Evolutionary conservation across 2,888 invertebrate species (phyloP), one percentile per base, ranked within the genome.

Genomic region (Lepidocyrtinus sp.): DNA sequence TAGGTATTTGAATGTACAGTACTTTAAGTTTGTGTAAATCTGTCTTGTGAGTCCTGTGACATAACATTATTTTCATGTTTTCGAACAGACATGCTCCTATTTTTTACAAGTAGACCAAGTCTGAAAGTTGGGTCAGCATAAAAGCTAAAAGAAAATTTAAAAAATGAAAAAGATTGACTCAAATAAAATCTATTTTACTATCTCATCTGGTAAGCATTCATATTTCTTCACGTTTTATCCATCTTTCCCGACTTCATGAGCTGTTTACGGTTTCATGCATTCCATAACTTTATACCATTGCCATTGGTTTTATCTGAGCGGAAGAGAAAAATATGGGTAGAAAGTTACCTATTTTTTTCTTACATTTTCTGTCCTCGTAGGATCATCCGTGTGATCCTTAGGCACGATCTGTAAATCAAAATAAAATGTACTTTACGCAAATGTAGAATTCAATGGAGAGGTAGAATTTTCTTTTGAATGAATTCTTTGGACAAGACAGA

Each of bases 321-420:
- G n/a, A 2, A 55, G 55, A 55, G 17, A n/a, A 12, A 55, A 55
- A n/a, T 15, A 55, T 55, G 17, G 55, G 55, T 55, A n/a, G 55
- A 55, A 55, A 55, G 55, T 55, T 55, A 55, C 55, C 55, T n/a
- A 55, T 55, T 55, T 55, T 55, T n/a, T 55, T n/a, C n/a, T n/a
- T n/a, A n/a, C 36, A 36, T 12, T 36, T 36, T 36, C 7, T 5
- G 12, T 36, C 12, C 7, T 36, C 5, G 36, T 55, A 17, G 55
- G 55, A 55, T 55, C 55, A 55, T 55, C 55, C 55, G 9, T n/a
- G n/a, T n/a, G n/a, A n/a, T 55, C 55, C 55, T n/a, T n/a, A 55
- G 17, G 55, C 55, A n/a, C 17, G n/a, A 55, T 36, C 36, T 36
- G 2, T 55, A 55, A 55, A 55, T 55, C 55, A 55, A 55, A 55